Evolutionary conservation across 1,140 invertebrate species (phyloP).

Genomic region (Procambarus virginalis): DNA sequence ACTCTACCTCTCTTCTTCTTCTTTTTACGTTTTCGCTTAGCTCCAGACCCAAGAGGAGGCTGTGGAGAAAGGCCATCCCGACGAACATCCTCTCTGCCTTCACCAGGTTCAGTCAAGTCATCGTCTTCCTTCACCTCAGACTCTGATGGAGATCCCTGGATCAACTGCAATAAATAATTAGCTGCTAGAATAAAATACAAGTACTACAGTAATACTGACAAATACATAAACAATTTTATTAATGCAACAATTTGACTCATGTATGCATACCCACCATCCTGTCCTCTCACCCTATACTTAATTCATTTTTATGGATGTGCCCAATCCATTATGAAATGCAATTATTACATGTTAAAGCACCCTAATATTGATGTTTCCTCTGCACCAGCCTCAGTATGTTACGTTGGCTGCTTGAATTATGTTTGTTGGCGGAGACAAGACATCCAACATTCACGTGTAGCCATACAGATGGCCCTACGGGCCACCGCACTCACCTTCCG

Average conservation of each 20-base stretch:
- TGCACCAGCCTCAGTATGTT: too few species aligned
- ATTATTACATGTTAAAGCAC: too few species aligned
- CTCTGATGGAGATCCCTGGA: slow-evolving; percentile 77
- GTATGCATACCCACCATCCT: not conserved
- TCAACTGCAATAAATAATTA: slow-evolving; percentile 4
- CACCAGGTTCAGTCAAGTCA: slow-evolving; percentile 75
- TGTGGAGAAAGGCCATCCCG: slow-evolving; percentile 40
- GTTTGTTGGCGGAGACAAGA: too few species aligned
- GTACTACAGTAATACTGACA: not conserved
- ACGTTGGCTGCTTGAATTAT: too few species aligned
- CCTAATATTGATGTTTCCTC: too few species aligned
- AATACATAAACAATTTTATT: not conserved
- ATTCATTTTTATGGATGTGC: too few species aligned
- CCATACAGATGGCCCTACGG: too few species aligned
- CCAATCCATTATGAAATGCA: too few species aligned
- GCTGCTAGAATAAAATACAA: not conserved
- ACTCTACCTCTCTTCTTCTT: slow-evolving; percentile 73
- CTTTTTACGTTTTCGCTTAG: slow-evolving; percentile 56
- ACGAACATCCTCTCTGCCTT: slow-evolving; percentile 78
- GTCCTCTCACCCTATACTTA: too few species aligned
- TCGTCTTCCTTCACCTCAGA: slow-evolving; percentile 84
- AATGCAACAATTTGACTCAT: not conserved
- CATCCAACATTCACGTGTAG: too few species aligned
- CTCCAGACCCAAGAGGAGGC: slow-evolving; percentile 31
- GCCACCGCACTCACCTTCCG: too few species aligned